Percentiles rank a stretch among this genome's conserved stretches.
Evolutionary conservation across 2,888 invertebrate species (phyloP).

Genomic region (Steromphala cineraria): DNA sequence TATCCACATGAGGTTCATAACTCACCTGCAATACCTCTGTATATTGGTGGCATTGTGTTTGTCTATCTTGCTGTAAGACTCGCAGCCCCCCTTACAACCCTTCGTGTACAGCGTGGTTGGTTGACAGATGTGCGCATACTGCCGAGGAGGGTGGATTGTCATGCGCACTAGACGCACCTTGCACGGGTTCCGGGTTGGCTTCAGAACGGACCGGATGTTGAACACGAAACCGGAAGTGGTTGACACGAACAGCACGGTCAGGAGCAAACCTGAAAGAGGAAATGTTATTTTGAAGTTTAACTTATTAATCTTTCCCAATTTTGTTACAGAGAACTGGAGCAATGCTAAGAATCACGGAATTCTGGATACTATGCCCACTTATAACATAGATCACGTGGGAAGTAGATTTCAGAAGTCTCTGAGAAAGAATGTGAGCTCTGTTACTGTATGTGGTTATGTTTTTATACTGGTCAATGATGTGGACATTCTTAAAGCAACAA

Average conservation of each 20-base stretch:
- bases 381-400: too few species aligned
- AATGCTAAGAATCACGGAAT: too few species aligned
- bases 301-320: too few species aligned
- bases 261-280: background rate
- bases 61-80: conserved; percentile 26
- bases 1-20: background rate
- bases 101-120: background rate
- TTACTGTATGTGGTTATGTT: too few species aligned
- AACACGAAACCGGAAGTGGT: conserved; percentile 11
- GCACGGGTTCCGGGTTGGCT: conserved; percentile 2
- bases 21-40: conserved; percentile 21
- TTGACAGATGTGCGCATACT: background rate
- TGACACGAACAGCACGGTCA: background rate
- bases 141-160: conserved; percentile 20
- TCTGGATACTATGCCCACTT: too few species aligned
- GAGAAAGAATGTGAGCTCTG: too few species aligned
- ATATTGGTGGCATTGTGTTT: conserved; percentile 15
- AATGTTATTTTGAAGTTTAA: too few species aligned
- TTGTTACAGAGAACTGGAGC: too few species aligned
- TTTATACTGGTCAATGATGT: too few species aligned
- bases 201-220: conserved; percentile 14
- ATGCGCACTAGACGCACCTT: background rate
- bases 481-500: too few species aligned
- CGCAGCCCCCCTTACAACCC: conserved; percentile 16
- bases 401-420: too few species aligned